phyloP scores from a whole-genome alignment of 2,888 invertebrate genomes.

The Balanococcus diminutus region DNA sequence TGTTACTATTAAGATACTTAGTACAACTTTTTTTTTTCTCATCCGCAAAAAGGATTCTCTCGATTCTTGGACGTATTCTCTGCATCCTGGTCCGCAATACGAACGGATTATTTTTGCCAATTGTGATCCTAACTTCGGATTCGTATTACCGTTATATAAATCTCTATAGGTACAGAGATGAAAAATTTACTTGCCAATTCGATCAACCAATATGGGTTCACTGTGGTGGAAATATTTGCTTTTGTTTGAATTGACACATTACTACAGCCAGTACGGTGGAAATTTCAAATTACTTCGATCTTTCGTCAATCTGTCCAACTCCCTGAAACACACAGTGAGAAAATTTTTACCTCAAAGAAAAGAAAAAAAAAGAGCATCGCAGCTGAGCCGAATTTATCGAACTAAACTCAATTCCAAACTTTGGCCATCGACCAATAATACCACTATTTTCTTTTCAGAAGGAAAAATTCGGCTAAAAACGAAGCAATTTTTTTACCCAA shows the following conservation, averaged over 20 bases:
- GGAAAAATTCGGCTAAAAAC: not conserved
- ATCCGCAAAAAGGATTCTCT: conserved; percentile 46
- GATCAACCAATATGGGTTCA: not conserved
- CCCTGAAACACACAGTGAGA: not conserved
- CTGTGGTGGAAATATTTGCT: not conserved
- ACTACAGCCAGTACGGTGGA: not conserved
- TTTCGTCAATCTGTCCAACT: not conserved
- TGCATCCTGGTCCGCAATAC: not conserved
- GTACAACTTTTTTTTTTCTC: conserved; percentile 22
- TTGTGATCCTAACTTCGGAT: not conserved
- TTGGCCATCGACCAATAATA: too few relatives aligned
- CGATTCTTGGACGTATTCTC: not conserved
- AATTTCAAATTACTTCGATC: not conserved
- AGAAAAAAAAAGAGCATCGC: not conserved
- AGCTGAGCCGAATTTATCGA: too few relatives aligned
- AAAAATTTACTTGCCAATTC: not conserved
- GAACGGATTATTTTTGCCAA: conserved; percentile 38
- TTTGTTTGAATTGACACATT: conserved; percentile 6
- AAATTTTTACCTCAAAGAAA: too few relatives aligned
- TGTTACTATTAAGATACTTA: conserved; percentile 42
- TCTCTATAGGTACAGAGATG: not conserved
- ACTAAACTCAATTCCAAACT: too few relatives aligned
- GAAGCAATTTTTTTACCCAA: not conserved
- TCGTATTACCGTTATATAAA: conserved; percentile 14
- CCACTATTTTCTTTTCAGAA: not conserved